Percentiles rank a stretch among this genome's conserved stretches.
These are phyloP conservation scores for Xylophagus ater DNA, from an alignment of 2,888 invertebrate species.

Conservation along the genomic window DNA sequence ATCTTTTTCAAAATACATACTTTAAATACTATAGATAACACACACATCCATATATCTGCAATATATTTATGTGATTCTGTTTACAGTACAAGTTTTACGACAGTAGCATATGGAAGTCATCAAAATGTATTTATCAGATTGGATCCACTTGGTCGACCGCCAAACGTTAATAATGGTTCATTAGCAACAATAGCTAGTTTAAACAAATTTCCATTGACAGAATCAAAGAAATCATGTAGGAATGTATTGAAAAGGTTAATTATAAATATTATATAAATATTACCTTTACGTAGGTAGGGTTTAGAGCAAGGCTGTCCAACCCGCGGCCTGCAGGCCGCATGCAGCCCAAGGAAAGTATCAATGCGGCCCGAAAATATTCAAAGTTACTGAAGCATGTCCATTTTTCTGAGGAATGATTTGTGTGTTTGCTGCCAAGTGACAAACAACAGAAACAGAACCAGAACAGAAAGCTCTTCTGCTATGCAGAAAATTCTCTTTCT, in stretches of 20 bases:
- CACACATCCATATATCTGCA: too few species aligned
- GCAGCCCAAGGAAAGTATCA: slow-evolving; percentile 40
- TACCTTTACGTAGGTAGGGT: slow-evolving; percentile 25
- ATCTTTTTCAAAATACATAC: too few species aligned
- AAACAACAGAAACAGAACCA: slow-evolving; percentile 48
- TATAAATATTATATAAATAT: slow-evolving; percentile 1
- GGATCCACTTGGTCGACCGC: slow-evolving; percentile 59
- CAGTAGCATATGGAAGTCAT: slow-evolving; percentile 62
- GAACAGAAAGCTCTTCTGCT: too few species aligned
- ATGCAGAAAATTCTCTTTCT: too few species aligned
- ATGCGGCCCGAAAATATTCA: too few species aligned
- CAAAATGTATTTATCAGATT: slow-evolving; percentile 66
- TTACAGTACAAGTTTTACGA: slow-evolving; percentile 63
- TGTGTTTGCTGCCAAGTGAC: too few species aligned
- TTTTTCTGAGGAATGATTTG: too few species aligned
- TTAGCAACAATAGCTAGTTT: slow-evolving; percentile 76
- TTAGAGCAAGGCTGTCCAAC: slow-evolving; percentile 43
- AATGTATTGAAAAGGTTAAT: background rate
- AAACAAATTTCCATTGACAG: slow-evolving; percentile 55
- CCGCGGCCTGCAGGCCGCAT: slow-evolving; percentile 61
- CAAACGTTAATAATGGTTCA: slow-evolving; percentile 65
- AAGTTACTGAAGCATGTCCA: too few species aligned
- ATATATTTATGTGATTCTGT: too few species aligned
- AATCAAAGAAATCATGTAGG: slow-evolving; percentile 37
- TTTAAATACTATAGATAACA: too few species aligned